Evolutionary conservation across 2,797 vertebrate genomes (phyloP).

Genomic region (Podarcis lilfordi): DNA sequence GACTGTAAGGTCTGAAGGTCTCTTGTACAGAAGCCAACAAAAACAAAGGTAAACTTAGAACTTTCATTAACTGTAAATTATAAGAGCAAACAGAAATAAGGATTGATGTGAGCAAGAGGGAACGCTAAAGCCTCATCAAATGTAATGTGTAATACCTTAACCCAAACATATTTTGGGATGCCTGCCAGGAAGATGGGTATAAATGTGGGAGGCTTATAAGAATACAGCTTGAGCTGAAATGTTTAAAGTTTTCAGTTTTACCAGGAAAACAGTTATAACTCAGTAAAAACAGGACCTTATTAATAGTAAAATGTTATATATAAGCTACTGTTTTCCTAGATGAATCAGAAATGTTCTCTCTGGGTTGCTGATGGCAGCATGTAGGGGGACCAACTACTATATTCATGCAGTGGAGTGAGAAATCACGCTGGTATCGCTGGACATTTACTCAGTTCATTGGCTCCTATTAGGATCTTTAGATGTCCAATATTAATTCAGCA

Average conservation of each 20-base stretch:
- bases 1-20: constrained; percentile 65
- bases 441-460: neutral
- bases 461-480: neutral
- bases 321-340: constrained; percentile 64
- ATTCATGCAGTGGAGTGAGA: constrained; percentile 12
- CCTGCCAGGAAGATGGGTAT: constrained; percentile 69
- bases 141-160: constrained; percentile 70
- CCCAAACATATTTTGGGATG: constrained; percentile 72
- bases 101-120: constrained; percentile 70
- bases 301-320: constrained; percentile 67
- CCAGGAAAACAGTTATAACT: constrained; percentile 66
- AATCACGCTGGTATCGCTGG: neutral
- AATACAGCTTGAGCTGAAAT: constrained; percentile 69
- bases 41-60: constrained; percentile 77
- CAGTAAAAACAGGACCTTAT: constrained; percentile 69
- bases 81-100: constrained; percentile 73
- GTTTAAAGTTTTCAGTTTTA: constrained; percentile 71
- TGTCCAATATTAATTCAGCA: neutral
- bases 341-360: constrained; percentile 10
- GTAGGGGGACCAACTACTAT: neutral
- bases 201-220: constrained; percentile 65
- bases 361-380: neutral
- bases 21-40: constrained; percentile 66
- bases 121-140: constrained; percentile 72
- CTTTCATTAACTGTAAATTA: constrained; percentile 78